Evolutionary conservation across 1,140 invertebrate genomes (phyloP).

Genomic region (Hyposmocoma kahamanoa): DNA sequence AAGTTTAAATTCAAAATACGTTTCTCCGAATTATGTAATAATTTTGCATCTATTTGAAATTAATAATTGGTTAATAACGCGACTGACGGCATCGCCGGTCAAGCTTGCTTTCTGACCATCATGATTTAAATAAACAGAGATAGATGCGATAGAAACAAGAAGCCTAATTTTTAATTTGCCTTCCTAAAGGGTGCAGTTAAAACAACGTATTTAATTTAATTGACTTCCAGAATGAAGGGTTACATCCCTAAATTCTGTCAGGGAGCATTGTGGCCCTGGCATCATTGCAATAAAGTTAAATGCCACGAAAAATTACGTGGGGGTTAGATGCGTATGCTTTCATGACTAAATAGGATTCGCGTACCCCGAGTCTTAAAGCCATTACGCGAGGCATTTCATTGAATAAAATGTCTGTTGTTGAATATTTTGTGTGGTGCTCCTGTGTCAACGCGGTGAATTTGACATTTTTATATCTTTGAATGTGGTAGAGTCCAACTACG

Average conservation of each 20-base stretch:
- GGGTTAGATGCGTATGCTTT: background rate
- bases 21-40: too few species aligned
- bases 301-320: conserved; percentile 2
- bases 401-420: background rate
- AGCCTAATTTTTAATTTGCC: too few species aligned
- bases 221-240: background rate
- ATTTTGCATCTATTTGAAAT: too few species aligned
- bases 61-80: too few species aligned
- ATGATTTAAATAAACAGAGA: too few species aligned
- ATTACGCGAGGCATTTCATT: background rate
- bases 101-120: too few species aligned
- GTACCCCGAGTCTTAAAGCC: background rate
- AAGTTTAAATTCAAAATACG: too few species aligned
- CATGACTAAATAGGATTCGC: background rate
- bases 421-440: conserved; percentile 1
- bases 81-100: too few species aligned
- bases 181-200: background rate
- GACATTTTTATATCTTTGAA: too few species aligned
- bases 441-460: too few species aligned
- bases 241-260: background rate
- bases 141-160: too few species aligned
- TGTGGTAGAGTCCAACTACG: too few species aligned
- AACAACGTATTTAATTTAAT: background rate
- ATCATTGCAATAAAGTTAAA: background rate
- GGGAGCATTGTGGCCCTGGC: background rate